These are phyloP conservation scores for Protonibea diacanthus DNA, from an alignment of 2,797 vertebrate genomes.

Conservation along the genomic window DNA sequence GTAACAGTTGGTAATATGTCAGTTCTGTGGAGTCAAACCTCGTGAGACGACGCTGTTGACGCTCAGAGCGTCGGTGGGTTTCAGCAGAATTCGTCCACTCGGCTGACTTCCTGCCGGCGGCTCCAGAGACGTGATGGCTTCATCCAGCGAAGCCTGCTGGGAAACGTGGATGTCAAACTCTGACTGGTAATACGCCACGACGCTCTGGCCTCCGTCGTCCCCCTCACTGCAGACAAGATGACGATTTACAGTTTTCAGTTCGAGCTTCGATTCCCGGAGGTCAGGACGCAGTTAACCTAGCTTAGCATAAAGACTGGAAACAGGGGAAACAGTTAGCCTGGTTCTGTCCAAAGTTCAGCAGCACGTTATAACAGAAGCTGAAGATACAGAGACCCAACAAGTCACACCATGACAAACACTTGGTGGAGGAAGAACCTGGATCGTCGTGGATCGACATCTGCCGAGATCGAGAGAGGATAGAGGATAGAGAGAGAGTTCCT, in stretches of 20 bases:
- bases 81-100: constrained; percentile 37
- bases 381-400: too few species aligned
- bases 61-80: constrained; percentile 52
- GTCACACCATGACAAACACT: too few species aligned
- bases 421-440: too few species aligned
- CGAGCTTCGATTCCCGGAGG: too few species aligned
- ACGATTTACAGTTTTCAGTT: background rate
- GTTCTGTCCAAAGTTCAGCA: background rate
- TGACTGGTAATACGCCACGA: constrained; percentile 93
- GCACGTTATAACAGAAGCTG: too few species aligned
- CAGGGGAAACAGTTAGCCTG: background rate
- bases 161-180: constrained; percentile 87
- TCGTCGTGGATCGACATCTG: too few species aligned
- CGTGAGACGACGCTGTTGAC: constrained; percentile 84
- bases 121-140: constrained; percentile 76
- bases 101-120: background rate
- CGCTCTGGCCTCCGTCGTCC: constrained; percentile 65
- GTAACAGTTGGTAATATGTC: too few species aligned
- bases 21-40: constrained; percentile 78
- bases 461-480: too few species aligned
- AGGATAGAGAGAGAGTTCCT: too few species aligned
- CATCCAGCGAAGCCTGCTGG: constrained; percentile 79
- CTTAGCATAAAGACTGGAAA: background rate
- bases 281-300: background rate
- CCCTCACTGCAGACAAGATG: constrained; percentile 64